Base-by-base conservation (phyloP, 2,888 invertebrate species). In the Drosophila anceps region DNA sequence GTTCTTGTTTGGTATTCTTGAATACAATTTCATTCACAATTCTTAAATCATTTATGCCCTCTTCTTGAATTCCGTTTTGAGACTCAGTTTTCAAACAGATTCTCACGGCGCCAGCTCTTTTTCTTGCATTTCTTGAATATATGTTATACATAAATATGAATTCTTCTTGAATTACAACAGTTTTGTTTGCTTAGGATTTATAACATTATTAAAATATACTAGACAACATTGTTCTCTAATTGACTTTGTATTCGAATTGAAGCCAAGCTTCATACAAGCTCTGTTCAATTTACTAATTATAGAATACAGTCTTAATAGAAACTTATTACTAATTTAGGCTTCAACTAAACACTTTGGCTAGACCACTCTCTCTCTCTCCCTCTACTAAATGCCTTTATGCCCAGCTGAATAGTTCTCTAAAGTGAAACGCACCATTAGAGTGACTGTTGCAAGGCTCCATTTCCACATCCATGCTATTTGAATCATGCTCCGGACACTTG, bases 381-480 rank as follows among this genome's bases (percentile, higher is more conserved):
- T 24, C 2, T 24, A 24, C 24, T 8, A n/a, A 35, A 9, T 4
- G 20, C 9, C 4, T 50, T 50, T 18, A 1, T 48, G 10, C 9
- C 10, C n/a, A 15, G 1, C 4, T 5, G 9, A 4, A 50, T 31
- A 31, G 10, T 13, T 33, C 10, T 18, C 13, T 37, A 10, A 35
- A 65, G 4, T 5, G 20, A 31, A 65, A 78, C 78, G 9, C 51
- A 62, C 93, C 93, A 81, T 93, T 93, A 76, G 92, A 87, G 83
- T 93, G 93, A 63, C 92, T 92, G 82, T 93, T 93, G 81, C 92
- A 75, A 39, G 84, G 92, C 68, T 93, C 93, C 93, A 93, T 93
- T 91, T 93, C 93, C 51, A 93, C 92, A 80, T 93, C 84, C 84
- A 85, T 85, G 85, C 90, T 85, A 74, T 91, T 93, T 54, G 91